Evolutionary conservation across 1,140 invertebrate genomes (phyloP), one percentile per base, ranked within the genome.

Genomic region (Leptinotarsa undecemlineata): DNA sequence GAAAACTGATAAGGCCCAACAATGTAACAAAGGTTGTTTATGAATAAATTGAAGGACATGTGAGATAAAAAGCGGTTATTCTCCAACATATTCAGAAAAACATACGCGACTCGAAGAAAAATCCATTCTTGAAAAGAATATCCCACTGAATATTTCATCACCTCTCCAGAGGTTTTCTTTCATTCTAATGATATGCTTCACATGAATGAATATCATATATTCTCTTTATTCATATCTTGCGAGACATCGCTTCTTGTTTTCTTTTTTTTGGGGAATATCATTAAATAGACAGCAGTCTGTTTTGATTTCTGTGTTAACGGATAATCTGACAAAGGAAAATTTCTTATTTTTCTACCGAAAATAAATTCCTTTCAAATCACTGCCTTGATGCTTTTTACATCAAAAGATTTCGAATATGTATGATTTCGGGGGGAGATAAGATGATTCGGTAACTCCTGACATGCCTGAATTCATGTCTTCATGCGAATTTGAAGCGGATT

Each of bases 131-230:
- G 51, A 57, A 57, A 19, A 17, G n/a, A 57, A 57, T 57, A 57
- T 57, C 51, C 51, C n/a, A 57, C 51, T 57, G 51, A 57, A 57
- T 57, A 57, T 57, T 57, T 57, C 51, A 57, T 57, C 51, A 57
- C 51, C 4, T 17, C 51, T 19, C 51, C 51, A 57, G 51, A 57
- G 51, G 17, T n/a, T 57, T 57, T 19, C n/a, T 19, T 57, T 19
- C 51, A 57, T 57, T 57, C 51, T 57, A 57, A 57, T 57, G 51
- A 57, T 57, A 57, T 57, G 51, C n/a, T 57, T 57, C 51, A 57
- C n/a, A 19, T 57, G 51, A 57, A 57, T 8, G 51, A 57, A 57
- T 57, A 57, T 57, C 51, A 57, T 57, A 57, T 57, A 57, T 57
- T 57, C 51, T 19, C 15, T 57, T 57, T 57, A 57, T 57, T 57